Percentiles rank a stretch among this genome's conserved stretches.
phyloP scores from a whole-genome alignment of 2,113 vertebrate genomes.

The Egretta garzetta region DNA sequence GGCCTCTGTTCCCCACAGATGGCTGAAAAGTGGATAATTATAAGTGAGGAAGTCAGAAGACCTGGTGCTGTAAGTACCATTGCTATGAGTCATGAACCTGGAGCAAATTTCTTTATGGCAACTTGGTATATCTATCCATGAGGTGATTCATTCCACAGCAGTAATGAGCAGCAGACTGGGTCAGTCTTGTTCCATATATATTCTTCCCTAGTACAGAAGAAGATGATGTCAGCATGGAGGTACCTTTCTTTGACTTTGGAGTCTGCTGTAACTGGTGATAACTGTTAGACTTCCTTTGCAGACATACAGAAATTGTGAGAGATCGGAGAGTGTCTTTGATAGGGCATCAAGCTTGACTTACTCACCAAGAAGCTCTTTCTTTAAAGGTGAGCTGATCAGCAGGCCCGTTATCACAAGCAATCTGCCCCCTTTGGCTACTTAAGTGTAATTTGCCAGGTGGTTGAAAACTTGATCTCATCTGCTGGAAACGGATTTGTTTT shows the following conservation, averaged over 20 bases:
- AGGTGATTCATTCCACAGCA: not conserved
- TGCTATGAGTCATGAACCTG: conserved; percentile 8
- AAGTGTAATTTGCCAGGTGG: not conserved
- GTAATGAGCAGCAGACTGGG: not conserved
- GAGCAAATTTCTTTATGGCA: not conserved
- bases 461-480: conserved; percentile 2
- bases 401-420: not conserved
- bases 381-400: not conserved
- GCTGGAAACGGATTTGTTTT: not conserved
- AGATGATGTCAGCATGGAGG: not conserved
- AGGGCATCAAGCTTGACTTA: not conserved
- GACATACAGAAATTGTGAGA: not conserved
- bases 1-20: conserved; percentile 41
- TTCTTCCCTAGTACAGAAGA: not conserved
- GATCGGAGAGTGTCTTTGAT: not conserved
- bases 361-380: not conserved
- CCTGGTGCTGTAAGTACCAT: conserved; percentile 13
- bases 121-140: not conserved
- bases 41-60: conserved; percentile 46
- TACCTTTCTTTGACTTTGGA: not conserved
- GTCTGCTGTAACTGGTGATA: not conserved
- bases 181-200: not conserved
- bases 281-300: not conserved
- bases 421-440: not conserved
- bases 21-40: conserved; percentile 40